These are phyloP conservation scores for Dryococelus australis DNA, from an alignment of 2,888 invertebrate genomes.

Conservation along the genomic window DNA sequence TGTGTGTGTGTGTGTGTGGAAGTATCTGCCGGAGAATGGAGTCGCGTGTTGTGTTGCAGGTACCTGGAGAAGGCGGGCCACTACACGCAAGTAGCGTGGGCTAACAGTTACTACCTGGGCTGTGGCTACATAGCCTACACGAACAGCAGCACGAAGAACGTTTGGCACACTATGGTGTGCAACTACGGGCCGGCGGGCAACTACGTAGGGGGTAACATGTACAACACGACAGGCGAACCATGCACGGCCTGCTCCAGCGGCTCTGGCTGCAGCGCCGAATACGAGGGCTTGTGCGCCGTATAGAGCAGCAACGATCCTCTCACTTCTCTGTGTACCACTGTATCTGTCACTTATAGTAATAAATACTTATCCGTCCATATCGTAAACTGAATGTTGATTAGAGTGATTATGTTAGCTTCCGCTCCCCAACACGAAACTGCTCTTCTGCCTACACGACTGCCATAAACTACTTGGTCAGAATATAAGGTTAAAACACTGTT, in stretches of 20 bases:
- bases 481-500: too few relatives aligned
- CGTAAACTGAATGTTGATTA: too few relatives aligned
- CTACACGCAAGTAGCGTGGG: constrained; percentile 20
- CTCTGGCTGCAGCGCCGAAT: not conserved
- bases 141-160: not conserved
- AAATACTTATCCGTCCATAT: too few relatives aligned
- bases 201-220: not conserved
- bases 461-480: too few relatives aligned
- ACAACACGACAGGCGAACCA: not conserved
- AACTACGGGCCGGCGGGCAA: constrained; percentile 26
- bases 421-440: too few relatives aligned
- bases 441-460: too few relatives aligned
- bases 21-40: too few relatives aligned
- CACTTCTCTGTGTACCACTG: too few relatives aligned
- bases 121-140: not conserved
- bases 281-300: not conserved
- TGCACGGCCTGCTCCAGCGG: not conserved
- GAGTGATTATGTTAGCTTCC: too few relatives aligned
- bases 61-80: constrained; percentile 4
- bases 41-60: not conserved
- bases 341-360: too few relatives aligned
- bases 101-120: constrained; percentile 7
- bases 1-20: too few relatives aligned
- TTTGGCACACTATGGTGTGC: not conserved
- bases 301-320: too few relatives aligned